A percentile compares a stretch with the other conserved stretches of the same genome.
Evolutionary conservation across 2,888 invertebrate species (phyloP).

Genomic region (Neria commutata): DNA sequence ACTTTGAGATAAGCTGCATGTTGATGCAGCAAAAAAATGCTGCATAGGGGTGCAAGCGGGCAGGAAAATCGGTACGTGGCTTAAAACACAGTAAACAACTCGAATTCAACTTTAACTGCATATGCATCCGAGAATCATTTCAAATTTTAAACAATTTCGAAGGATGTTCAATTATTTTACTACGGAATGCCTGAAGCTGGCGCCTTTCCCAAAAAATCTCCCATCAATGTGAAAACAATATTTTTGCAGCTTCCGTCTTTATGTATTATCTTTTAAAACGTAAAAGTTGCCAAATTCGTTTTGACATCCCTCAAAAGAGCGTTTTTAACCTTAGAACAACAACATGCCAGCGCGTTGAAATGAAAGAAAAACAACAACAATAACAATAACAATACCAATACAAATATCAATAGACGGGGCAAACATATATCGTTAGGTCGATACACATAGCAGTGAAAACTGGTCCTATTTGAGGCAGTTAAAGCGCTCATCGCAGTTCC

Average conservation of each 20-base stretch:
- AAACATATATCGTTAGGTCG: neutral
- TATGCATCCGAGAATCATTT: too few relatives aligned
- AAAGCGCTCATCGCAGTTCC: too few relatives aligned
- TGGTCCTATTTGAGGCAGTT: neutral
- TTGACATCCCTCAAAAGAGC: slow-evolving; percentile 5
- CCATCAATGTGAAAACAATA: neutral
- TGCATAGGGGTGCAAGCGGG: neutral
- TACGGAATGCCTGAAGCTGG: too few relatives aligned
- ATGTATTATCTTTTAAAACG: neutral
- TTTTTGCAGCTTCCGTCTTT: slow-evolving; percentile 14
- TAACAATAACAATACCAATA: neutral
- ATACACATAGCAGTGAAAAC: neutral
- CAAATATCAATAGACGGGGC: neutral
- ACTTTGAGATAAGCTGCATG: slow-evolving; percentile 18
- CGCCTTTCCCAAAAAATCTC: too few relatives aligned
- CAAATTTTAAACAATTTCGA: neutral
- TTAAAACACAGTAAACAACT: neutral
- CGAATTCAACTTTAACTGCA: neutral
- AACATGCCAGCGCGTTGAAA: slow-evolving; percentile 36
- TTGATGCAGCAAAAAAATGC: neutral
- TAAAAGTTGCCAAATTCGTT: neutral
- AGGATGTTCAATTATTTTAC: too few relatives aligned
- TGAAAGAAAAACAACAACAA: slow-evolving; percentile 32
- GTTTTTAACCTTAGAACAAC: slow-evolving; percentile 14
- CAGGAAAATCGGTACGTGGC: neutral